phyloP scores from a whole-genome alignment of 2,797 vertebrate genomes.

The Rhyacichthys aspro region DNA sequence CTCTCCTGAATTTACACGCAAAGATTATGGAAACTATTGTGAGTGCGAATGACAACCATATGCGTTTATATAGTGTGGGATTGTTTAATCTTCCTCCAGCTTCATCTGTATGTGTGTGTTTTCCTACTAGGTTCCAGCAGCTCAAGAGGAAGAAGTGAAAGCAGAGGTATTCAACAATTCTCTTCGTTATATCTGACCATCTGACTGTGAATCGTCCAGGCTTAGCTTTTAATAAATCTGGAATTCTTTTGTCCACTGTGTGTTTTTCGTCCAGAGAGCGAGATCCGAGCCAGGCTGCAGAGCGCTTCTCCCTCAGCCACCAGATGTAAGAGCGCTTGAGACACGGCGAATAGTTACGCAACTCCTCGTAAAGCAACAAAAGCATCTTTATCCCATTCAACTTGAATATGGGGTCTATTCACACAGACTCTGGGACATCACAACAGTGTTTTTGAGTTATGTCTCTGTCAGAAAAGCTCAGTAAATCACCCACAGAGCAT shows the following conservation, averaged over 20 bases:
- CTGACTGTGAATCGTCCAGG: constrained; percentile 20
- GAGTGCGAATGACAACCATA: constrained; percentile 37
- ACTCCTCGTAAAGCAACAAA: constrained; percentile 45
- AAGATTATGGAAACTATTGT: constrained; percentile 89
- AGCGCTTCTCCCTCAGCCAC: constrained; percentile 92
- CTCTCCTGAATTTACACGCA: constrained; percentile 94
- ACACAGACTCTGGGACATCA: neutral
- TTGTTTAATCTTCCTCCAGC: constrained; percentile 10
- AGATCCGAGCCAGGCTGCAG: constrained; percentile 95
- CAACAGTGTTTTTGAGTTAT: constrained; percentile 29
- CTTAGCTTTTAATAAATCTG: constrained; percentile 44
- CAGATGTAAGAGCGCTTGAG: constrained; percentile 88
- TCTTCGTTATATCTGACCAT: constrained; percentile 43
- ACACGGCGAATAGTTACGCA: constrained; percentile 49
- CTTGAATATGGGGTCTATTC: neutral
- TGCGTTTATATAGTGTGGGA: constrained; percentile 1
- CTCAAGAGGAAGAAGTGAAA: constrained; percentile 92
- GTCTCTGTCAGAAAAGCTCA: constrained; percentile 27
- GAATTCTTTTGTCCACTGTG: constrained; percentile 50
- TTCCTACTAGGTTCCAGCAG: constrained; percentile 59
- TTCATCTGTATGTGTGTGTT: constrained; percentile 16
- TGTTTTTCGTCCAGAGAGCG: constrained; percentile 85
- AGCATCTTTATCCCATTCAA: constrained; percentile 45
- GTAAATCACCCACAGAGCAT: constrained; percentile 5
- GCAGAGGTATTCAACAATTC: constrained; percentile 82